Evolutionary conservation across 2,113 vertebrate species (phyloP).

Genomic region (Ageneiosus marmoratus): DNA sequence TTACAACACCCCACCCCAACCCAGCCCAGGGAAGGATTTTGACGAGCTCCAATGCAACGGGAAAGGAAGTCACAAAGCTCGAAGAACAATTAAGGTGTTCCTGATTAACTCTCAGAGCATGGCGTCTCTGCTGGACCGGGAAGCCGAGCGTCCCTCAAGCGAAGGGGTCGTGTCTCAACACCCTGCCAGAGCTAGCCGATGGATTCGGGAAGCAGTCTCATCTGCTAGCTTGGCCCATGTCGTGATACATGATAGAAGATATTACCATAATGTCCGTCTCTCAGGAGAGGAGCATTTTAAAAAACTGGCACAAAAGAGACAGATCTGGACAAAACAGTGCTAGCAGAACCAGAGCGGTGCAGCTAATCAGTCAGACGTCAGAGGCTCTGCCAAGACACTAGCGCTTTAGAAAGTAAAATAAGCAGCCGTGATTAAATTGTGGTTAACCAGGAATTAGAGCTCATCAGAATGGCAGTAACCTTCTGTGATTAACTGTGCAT

Average conservation of each 20-base stretch:
- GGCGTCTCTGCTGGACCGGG: constrained; percentile 57
- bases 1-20: constrained; percentile 4
- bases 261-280: background rate
- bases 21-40: constrained; percentile 46
- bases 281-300: too few species aligned
- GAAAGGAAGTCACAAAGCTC: constrained; percentile 55
- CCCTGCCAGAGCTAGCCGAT: constrained; percentile 57
- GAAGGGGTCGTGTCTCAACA: constrained; percentile 63
- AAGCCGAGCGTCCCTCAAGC: constrained; percentile 59
- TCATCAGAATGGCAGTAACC: constrained; percentile 11
- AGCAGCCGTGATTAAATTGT: constrained; percentile 1
- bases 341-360: background rate
- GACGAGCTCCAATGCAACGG: constrained; percentile 26
- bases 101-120: constrained; percentile 64
- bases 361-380: constrained; percentile 5
- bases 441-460: background rate
- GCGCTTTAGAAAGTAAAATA: background rate
- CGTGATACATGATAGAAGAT: background rate
- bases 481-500: constrained; percentile 12
- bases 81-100: constrained; percentile 65
- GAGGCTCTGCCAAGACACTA: background rate
- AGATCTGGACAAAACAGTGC: background rate
- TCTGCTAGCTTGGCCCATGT: background rate
- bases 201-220: constrained; percentile 47
- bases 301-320: background rate